These are phyloP conservation scores for Melanotaenia maccullochi DNA, from an alignment of 2,797 vertebrate species.

Conservation along the genomic window DNA sequence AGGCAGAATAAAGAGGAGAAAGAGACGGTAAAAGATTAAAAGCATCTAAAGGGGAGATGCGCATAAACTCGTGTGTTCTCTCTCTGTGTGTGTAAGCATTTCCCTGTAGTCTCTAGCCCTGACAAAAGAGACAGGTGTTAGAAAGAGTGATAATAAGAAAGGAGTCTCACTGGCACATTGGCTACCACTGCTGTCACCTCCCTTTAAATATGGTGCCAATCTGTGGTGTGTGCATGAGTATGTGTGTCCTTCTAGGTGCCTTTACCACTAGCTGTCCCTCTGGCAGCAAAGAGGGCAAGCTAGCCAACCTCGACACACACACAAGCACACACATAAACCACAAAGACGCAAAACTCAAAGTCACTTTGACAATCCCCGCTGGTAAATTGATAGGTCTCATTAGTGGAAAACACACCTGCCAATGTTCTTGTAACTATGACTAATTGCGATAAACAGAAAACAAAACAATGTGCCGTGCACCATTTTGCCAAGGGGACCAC, in stretches of 20 bases:
- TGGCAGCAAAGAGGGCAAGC: constrained; percentile 35
- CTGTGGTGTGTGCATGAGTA: constrained; percentile 25
- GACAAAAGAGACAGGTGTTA: constrained; percentile 70
- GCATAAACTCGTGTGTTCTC: constrained; percentile 20
- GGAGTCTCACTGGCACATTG: constrained; percentile 62
- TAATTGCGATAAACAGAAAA: constrained; percentile 63
- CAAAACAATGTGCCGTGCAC: constrained; percentile 60
- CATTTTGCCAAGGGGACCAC: constrained; percentile 27
- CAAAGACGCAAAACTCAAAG: constrained; percentile 23
- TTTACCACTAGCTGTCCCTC: constrained; percentile 52
- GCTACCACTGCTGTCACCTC: constrained; percentile 70
- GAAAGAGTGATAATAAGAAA: constrained; percentile 76
- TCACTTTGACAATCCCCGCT: constrained; percentile 39
- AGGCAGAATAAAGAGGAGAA: constrained; percentile 30
- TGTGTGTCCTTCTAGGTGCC: constrained; percentile 35
- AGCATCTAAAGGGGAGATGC: constrained; percentile 12
- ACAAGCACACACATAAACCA: constrained; percentile 15
- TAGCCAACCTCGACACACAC: constrained; percentile 13
- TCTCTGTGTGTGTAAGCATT: constrained; percentile 2
- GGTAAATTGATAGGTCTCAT: constrained; percentile 73
- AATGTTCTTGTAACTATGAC: constrained; percentile 55
- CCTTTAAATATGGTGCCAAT: constrained; percentile 68
- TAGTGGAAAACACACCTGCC: constrained; percentile 51
- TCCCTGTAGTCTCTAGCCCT: constrained; percentile 42
- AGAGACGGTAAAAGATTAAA: constrained; percentile 39